Base-by-base conservation (phyloP, 2,888 invertebrate species). In the Erebia palarica region DNA sequence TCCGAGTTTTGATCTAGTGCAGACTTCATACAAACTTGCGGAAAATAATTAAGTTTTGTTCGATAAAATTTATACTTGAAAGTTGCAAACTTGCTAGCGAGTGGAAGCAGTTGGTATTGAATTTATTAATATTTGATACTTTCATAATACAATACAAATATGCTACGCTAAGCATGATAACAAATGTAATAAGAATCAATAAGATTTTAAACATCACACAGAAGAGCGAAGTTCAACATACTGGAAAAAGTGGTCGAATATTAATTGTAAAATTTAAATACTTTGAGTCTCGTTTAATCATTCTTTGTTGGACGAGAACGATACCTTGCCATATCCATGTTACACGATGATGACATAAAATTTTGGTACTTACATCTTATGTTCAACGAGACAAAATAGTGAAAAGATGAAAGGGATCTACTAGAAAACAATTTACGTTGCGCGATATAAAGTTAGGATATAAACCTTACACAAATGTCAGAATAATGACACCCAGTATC, bases 391-490 rank as follows among this genome's bases (percentile, higher is more conserved):
- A 10, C 11, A 10, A 16, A 18, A 57, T 57, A 60, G 61, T 61
- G 47, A 11, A 44, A 65, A 42, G 16, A 55, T 42, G 53, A 57
- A 66, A 13, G 3, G 16, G 18, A 9, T 57, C 42, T 21, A 44
- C 44, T 69, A 70, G 61, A 16, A 69, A 72, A 72, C 47, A 69
- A 68, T 68, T 72, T 72, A 68, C 68, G 47, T 13, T 47, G 55
- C 51, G 47, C 65, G 68, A 72, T 65, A 72, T 68, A 65, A 68
- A 55, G 18, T 57, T 57, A 21, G 65, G 57, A 57, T 57, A 66
- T 66, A 66, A 66, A 66, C 68, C 65, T 72, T 51, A 65, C 65
- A 72, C 68, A 65, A 65, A 72, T 72, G 68, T 68, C 49, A 60
- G 60, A 68, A 65, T 69, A 68, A 68, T 72, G 68, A 68, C 65